Base-by-base conservation (phyloP, 1,140 invertebrate genomes). In the Papilio machaon region DNA sequence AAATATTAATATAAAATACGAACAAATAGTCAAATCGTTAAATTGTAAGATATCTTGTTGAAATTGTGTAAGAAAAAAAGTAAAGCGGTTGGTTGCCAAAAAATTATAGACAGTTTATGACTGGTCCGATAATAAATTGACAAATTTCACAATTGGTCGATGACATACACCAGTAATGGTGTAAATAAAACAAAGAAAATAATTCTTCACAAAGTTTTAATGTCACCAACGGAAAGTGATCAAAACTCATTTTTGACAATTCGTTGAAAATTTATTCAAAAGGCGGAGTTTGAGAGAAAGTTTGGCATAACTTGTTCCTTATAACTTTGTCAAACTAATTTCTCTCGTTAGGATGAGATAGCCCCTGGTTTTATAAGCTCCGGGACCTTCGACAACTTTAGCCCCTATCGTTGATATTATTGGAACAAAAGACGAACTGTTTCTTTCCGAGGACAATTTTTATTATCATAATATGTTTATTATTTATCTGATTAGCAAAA, bases 261-360 rank as follows among this genome's bases (percentile, higher is more conserved):
- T 89, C 85, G 89, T 88, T 86, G 84, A 91, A 90, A 91, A 88
- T 90, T 91, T 91, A 91, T 88, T 90, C 87, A 91, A 90, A 89
- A 87, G 89, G 90, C 89, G 87, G 85, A 87, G 85, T 85, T 70
- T 86, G 81, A 76, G 84, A 78, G 84, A 86, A 89, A 88, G 85
- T 91, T 90, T 73, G 70, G 82, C 82, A 84, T 90, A 91, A 91
- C 90, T 92, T 90, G 80, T 85, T 81, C 87, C 83, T 89, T 82
- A 82, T 81, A 86, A 90, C 85, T 89, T 82, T 89, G 87, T 84
- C 82, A 83, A 90, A 89, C 81, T 90, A 84, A 90, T 91, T 90
- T 89, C 85, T 74, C 80, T 88, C 83, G 86, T 89, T 89, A 91
- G 83, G 83, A 85, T 85, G 83, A 84, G 87, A 85, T 87, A 81